Conservation (phyloP, 1,140 invertebrate genomes). For the Acromyrmex charruanus region DNA sequence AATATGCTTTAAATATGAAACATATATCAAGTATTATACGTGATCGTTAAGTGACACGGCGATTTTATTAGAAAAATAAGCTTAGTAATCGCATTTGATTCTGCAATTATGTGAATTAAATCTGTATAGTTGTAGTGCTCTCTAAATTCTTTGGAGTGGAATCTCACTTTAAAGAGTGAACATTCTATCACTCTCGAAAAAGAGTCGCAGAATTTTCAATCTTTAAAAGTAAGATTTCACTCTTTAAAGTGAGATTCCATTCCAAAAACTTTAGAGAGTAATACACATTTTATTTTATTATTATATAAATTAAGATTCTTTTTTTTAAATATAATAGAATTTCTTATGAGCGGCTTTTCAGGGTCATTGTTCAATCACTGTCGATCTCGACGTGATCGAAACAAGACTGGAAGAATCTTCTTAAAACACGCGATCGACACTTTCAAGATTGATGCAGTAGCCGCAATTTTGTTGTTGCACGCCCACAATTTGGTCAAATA, state of each 20-base stretch:
- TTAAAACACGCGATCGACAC: slow-evolving; percentile 13
- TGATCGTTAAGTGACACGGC: neutral
- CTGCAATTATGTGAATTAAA: neutral
- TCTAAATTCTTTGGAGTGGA: too few relatives aligned
- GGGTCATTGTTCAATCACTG: slow-evolving; percentile 6
- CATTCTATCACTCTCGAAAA: too few relatives aligned
- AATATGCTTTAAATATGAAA: neutral
- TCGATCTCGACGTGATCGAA: neutral
- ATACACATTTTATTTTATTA: neutral
- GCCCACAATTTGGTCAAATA: slow-evolving; percentile 29
- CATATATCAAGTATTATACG: neutral
- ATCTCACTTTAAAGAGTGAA: too few relatives aligned
- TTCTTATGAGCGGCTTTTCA: neutral
- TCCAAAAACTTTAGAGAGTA: too few relatives aligned
- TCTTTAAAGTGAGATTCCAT: too few relatives aligned
- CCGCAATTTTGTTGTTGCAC: slow-evolving; percentile 17
- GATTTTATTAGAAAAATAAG: neutral
- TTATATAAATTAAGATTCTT: neutral
- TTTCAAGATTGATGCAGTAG: slow-evolving; percentile 9
- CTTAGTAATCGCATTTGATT: slow-evolving; percentile 2
- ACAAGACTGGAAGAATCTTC: neutral
- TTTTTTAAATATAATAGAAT: neutral
- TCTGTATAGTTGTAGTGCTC: neutral
- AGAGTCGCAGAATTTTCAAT: too few relatives aligned
- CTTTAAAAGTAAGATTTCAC: too few relatives aligned